Evolutionary conservation across 2,888 invertebrate genomes (phyloP).

Genomic region (Drosophila setosimentum): DNA sequence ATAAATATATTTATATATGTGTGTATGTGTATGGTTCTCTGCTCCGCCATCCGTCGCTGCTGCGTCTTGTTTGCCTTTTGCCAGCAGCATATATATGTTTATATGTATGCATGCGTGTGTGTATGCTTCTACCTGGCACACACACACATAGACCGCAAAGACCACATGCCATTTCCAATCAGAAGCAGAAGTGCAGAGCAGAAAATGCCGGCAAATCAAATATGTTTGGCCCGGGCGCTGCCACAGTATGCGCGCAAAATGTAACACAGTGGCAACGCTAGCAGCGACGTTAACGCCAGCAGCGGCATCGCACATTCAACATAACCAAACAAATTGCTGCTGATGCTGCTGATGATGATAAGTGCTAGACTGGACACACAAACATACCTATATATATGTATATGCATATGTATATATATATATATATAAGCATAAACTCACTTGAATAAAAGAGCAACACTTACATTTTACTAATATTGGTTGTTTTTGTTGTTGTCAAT

Average conservation of each 20-base stretch:
- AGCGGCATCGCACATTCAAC: slow-evolving; percentile 60
- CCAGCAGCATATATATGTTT: slow-evolving; percentile 26
- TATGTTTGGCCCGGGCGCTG: slow-evolving; percentile 58
- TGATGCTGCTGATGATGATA: slow-evolving; percentile 45
- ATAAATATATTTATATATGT: slow-evolving; percentile 1
- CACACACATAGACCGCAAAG: slow-evolving; percentile 37
- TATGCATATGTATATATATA: slow-evolving; percentile 7
- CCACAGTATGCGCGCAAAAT: slow-evolving; percentile 55
- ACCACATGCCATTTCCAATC: slow-evolving; percentile 64
- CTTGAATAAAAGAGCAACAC: slow-evolving; percentile 29
- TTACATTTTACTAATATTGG: slow-evolving; percentile 50
- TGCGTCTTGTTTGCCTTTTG: slow-evolving; percentile 58
- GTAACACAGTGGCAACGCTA: slow-evolving; percentile 62
- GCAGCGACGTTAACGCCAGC: slow-evolving; percentile 64
- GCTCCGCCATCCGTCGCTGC: slow-evolving; percentile 36
- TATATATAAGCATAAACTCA: background rate
- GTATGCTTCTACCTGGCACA: slow-evolving; percentile 48
- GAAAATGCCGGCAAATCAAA: slow-evolving; percentile 64
- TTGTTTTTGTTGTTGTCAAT: slow-evolving; percentile 40
- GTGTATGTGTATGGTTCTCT: slow-evolving; percentile 6
- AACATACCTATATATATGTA: background rate
- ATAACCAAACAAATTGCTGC: slow-evolving; percentile 66
- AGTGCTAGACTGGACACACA: slow-evolving; percentile 15
- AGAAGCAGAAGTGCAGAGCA: slow-evolving; percentile 53
- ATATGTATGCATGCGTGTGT: slow-evolving; percentile 20